Evolutionary conservation across 2,113 vertebrate genomes (phyloP).

Genomic region (Athene cunicularia): DNA sequence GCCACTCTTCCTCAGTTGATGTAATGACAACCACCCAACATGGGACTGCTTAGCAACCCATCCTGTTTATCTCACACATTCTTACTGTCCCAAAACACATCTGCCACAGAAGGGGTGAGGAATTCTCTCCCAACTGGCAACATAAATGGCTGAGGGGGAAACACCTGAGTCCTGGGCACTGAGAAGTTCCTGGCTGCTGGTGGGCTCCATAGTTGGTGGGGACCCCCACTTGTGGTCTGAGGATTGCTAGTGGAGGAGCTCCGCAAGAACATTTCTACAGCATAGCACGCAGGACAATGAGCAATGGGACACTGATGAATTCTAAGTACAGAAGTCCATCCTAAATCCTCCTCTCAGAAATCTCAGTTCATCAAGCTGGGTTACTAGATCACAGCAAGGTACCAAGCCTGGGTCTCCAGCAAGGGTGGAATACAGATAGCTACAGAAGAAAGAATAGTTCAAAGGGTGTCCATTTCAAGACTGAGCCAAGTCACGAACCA

Average conservation of each 20-base stretch:
- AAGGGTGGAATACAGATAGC: not conserved
- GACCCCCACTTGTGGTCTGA: not conserved
- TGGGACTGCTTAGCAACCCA: not conserved
- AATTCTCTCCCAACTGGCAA: not conserved
- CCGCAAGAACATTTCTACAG: not conserved
- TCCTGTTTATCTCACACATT: not conserved
- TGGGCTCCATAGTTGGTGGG: fast-evolving
- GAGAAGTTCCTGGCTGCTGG: not conserved
- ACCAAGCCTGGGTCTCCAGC: not conserved
- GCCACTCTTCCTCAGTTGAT: not conserved
- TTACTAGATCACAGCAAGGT: not conserved
- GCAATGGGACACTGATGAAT: fast-evolving
- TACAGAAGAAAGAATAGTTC: not conserved
- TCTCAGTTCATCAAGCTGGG: not conserved
- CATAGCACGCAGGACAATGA: fast-evolving
- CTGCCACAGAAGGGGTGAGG: not conserved
- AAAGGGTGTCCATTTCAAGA: not conserved
- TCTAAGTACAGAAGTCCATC: not conserved
- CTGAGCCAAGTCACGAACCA: not conserved
- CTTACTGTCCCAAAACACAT: not conserved
- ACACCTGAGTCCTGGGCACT: not conserved
- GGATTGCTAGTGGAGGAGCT: not conserved
- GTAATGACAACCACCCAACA: not conserved
- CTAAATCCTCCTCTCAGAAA: not conserved
- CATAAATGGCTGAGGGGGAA: not conserved